Evolutionary conservation across 64 coral and sea anemone species (phyloP), one percentile per base, ranked within the genome.

Genomic region (Trachythela sp.): DNA sequence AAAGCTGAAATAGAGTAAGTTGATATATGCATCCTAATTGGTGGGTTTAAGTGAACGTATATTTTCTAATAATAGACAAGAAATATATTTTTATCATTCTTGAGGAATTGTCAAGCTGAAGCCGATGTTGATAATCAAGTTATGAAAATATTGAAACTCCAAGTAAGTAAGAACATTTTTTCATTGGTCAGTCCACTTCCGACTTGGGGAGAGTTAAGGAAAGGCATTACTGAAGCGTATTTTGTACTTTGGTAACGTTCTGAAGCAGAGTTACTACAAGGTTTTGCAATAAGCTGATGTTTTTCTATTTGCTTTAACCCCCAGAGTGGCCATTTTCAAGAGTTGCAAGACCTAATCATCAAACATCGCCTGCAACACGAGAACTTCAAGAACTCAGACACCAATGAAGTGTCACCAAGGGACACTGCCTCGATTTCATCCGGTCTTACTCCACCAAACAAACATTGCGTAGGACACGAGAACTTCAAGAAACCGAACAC

Each of bases 351-450:
- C 50, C 75, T 94, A 39, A 92, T 92, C 84, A 88, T 97, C 1
- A 67, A 27, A 36, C 95, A 94, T 27, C 67, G 94, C 54, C 42
- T 68, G 33, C 87, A 94, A 4, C 95, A 97, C 8, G 95, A 97
- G 49, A 84, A 29, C 15, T 97, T 92, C 58, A 40, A 60, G 42
- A 45, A 6, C 36, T 27, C 68, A 20, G 80, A 86, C 45, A 83
- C 27, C 37, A 48, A 86, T 27, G 70, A 49, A 17, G 20, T 22
- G 36, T 75, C 60, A 9, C 32, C 39, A 18, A 75, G 15, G n/a
- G 42, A 45, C 11, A 45, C 4, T 45, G 42, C 11, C 11, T 45
- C 42, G 42, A 11, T 45, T 11, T 45, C 11, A 11, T 45, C 42
- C 11, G 42, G 11, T 45, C 42, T 45, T 45, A 45, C 42, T 11